Conservation (phyloP, 2,113 vertebrate genomes). For the Hipposideros armiger region DNA sequence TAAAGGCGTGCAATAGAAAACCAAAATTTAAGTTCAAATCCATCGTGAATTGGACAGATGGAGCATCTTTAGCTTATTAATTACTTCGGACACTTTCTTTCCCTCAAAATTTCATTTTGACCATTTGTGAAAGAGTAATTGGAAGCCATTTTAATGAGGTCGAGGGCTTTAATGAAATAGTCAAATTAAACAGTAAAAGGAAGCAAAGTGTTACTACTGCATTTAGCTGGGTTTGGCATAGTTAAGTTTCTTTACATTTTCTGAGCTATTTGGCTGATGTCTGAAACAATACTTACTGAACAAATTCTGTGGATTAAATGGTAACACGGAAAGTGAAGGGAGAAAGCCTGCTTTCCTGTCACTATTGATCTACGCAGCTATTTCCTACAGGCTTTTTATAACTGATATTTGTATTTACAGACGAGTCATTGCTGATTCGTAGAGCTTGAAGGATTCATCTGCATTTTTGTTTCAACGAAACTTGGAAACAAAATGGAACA, state of each 20-base stretch:
- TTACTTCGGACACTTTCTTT: too few species aligned
- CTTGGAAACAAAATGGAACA: slow-evolving; percentile 62
- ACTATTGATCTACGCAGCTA: not conserved
- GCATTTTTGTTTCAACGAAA: not conserved
- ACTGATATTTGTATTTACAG: slow-evolving; percentile 39
- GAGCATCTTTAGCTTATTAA: not conserved
- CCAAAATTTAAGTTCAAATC: not conserved
- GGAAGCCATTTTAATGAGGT: not conserved
- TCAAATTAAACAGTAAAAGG: not conserved
- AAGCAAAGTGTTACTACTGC: not conserved
- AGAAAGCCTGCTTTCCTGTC: not conserved
- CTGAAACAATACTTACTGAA: not conserved
- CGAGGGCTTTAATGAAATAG: not conserved
- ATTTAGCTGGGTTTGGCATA: not conserved
- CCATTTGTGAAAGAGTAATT: not conserved
- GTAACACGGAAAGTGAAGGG: not conserved
- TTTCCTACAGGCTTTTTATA: not conserved
- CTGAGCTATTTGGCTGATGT: not conserved
- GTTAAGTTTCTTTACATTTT: not conserved
- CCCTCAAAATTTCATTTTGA: not conserved
- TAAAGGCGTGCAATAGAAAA: not conserved
- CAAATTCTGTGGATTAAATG: not conserved
- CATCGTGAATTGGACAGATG: not conserved
- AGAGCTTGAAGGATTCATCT: slow-evolving; percentile 10
- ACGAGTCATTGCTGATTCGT: not conserved